Conservation (phyloP, 2,113 vertebrate genomes). For the Thomomys bottae region DNA sequence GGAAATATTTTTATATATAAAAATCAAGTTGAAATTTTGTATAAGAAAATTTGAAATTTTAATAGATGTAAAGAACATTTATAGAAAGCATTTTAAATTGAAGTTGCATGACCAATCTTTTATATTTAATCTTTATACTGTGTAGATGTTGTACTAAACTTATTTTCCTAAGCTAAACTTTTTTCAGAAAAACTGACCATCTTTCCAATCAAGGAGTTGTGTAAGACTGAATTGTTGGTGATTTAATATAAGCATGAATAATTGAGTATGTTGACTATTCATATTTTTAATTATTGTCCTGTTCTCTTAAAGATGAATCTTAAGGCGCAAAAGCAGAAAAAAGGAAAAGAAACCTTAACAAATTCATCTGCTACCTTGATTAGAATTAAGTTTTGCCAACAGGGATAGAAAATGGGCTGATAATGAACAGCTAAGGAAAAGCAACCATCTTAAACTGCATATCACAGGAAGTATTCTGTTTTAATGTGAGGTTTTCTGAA, state of each 20-base stretch:
- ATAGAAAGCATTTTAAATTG: conserved; percentile 35
- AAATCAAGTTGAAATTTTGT: conserved; percentile 31
- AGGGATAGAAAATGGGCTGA: conserved; percentile 63
- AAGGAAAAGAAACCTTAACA: conserved; percentile 60
- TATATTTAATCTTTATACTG: conserved; percentile 50
- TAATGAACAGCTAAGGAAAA: conserved; percentile 61
- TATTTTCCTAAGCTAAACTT: conserved; percentile 76
- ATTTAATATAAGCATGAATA: conserved; percentile 58
- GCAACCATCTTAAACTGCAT: conserved; percentile 5
- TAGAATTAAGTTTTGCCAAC: conserved; percentile 69
- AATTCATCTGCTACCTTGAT: conserved; percentile 43
- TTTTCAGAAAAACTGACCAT: conserved; percentile 59
- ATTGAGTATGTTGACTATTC: conserved; percentile 32
- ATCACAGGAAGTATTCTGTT: conserved; percentile 58
- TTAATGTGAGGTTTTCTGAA: conserved; percentile 50
- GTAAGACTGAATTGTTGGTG: neutral
- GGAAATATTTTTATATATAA: conserved; percentile 14
- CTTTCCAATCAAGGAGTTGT: conserved; percentile 55
- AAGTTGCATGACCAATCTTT: conserved; percentile 55
- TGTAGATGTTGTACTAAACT: conserved; percentile 76
- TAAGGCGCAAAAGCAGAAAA: conserved; percentile 65
- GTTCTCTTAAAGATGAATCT: conserved; percentile 75
- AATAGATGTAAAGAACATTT: conserved; percentile 55
- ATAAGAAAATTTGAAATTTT: conserved; percentile 41
- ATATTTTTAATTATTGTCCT: conserved; percentile 58